Evolutionary conservation across 2,888 invertebrate species (phyloP).

Genomic region (Drosophila hamatofila): DNA sequence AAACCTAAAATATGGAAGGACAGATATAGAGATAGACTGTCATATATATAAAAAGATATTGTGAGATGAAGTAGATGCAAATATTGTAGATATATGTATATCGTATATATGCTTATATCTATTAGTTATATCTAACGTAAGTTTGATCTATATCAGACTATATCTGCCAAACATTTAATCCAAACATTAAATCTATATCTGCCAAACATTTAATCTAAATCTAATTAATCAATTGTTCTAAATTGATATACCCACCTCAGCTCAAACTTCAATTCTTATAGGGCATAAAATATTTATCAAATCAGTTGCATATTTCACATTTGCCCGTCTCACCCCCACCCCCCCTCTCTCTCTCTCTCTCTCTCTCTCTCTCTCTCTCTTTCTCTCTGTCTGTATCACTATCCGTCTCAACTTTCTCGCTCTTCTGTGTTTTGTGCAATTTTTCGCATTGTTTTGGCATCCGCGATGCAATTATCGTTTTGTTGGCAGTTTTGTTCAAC

Average conservation of each 20-base stretch:
- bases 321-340: neutral
- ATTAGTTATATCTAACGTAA: no score
- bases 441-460: conserved; percentile 70
- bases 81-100: no score
- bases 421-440: conserved; percentile 54
- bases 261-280: neutral
- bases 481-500: conserved; percentile 61
- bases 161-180: neutral
- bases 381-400: neutral
- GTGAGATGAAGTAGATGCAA: neutral
- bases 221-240: no score
- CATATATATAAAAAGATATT: neutral
- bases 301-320: conserved; percentile 11
- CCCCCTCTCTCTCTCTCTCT: neutral
- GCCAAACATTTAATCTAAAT: no score
- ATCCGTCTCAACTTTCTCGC: conserved; percentile 9
- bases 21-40: neutral
- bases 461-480: conserved; percentile 61
- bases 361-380: neutral
- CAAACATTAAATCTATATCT: no score
- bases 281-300: conserved; percentile 6
- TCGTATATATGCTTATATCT: no score
- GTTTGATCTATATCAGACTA: neutral
- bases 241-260: neutral
- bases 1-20: neutral